Evolutionary conservation across 2,888 invertebrate genomes (phyloP).

Genomic region (Holacanthella duospinosa): DNA sequence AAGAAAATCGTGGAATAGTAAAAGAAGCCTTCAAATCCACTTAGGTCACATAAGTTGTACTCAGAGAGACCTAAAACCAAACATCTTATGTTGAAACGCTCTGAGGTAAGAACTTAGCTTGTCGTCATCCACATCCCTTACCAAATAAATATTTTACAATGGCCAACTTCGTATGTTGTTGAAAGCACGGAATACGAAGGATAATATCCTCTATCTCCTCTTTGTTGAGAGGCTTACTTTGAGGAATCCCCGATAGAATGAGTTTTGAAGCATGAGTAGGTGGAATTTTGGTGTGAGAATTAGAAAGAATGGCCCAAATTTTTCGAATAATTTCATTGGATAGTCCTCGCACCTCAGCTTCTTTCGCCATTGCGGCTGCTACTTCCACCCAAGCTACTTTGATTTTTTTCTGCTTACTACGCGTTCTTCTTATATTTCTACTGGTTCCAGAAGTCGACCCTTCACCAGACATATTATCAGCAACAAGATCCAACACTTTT

Average conservation of each 20-base stretch:
- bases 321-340: background rate
- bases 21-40: too few species aligned
- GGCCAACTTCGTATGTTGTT: background rate
- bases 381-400: background rate
- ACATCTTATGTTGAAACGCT: too few species aligned
- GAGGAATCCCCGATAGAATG: background rate
- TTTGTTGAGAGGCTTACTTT: background rate
- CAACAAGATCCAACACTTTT: too few species aligned
- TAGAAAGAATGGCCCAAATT: background rate
- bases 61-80: too few species aligned
- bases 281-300: background rate
- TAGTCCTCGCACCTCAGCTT: background rate
- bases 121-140: too few species aligned
- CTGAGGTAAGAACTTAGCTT: too few species aligned
- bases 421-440: background rate
- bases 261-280: background rate
- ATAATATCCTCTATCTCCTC: background rate
- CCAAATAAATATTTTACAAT: background rate
- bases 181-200: background rate
- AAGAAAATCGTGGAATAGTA: too few species aligned
- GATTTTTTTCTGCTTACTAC: too few species aligned
- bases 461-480: too few species aligned
- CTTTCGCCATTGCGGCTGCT: background rate
- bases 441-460: background rate
- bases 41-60: too few species aligned